phyloP scores from a whole-genome alignment of 2,888 invertebrate species.

The Chrysodeixis includens region DNA sequence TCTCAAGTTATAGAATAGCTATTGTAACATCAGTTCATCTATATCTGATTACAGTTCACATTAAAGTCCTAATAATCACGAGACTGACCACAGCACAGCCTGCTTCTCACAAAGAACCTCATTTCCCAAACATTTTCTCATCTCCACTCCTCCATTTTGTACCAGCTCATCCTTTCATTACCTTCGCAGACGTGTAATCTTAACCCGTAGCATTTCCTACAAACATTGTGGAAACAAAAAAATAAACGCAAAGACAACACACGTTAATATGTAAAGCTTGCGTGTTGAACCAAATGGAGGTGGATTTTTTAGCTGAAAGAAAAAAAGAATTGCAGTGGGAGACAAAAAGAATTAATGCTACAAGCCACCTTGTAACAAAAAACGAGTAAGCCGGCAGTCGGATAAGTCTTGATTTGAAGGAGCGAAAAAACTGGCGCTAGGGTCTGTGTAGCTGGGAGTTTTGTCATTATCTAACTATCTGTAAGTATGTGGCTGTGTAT shows the following conservation, averaged over 20 bases:
- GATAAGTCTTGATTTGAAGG: conserved; percentile 63
- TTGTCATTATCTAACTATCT: not conserved
- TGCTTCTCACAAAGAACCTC: conserved; percentile 7
- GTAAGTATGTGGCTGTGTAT: not conserved
- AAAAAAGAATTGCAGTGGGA: conserved; percentile 53
- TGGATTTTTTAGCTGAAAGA: conserved; percentile 53
- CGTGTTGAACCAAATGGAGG: conserved; percentile 58
- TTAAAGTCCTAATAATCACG: not conserved
- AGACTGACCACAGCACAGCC: not conserved
- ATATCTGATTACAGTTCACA: not conserved
- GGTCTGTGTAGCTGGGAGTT: not conserved
- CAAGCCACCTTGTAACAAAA: conserved; percentile 58
- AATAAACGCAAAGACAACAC: conserved; percentile 43
- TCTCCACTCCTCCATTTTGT: conserved; percentile 13
- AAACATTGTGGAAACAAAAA: conserved; percentile 43
- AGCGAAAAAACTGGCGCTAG: conserved; percentile 32
- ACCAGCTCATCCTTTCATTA: conserved; percentile 41
- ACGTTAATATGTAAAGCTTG: conserved; percentile 62
- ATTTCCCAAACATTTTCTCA: conserved; percentile 18
- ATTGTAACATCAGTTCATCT: not conserved
- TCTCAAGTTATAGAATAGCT: too few species aligned
- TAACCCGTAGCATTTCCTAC: conserved; percentile 39
- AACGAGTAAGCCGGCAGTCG: conserved; percentile 20
- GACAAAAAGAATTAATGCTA: conserved; percentile 71
- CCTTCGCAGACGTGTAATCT: conserved; percentile 47